These are phyloP conservation scores for Crocodylus rhombifer DNA, from an alignment of 2,797 vertebrate genomes.

Conservation along the genomic window DNA sequence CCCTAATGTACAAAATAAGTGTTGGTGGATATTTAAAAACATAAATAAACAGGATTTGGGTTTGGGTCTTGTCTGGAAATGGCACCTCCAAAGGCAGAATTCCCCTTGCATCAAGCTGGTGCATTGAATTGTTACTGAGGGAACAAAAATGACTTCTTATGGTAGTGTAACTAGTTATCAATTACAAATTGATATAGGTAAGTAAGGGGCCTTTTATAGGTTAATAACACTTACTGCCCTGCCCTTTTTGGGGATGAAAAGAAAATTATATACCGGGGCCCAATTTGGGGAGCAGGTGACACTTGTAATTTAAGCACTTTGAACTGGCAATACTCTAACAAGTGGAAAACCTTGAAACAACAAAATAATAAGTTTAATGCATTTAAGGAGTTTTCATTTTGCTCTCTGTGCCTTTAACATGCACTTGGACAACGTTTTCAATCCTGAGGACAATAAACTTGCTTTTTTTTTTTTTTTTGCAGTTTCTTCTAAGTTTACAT, in stretches of 20 bases:
- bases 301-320: background rate
- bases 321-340: no score
- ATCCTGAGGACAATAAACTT: background rate
- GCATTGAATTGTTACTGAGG: background rate
- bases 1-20: background rate
- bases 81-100: background rate
- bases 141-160: background rate
- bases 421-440: background rate
- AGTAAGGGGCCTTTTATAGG: background rate
- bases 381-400: background rate
- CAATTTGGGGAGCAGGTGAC: background rate
- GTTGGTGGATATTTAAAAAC: background rate
- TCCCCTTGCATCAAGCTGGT: background rate
- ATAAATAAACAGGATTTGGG: background rate
- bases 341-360: background rate
- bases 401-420: background rate
- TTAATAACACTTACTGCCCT: background rate
- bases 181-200: background rate
- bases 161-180: background rate
- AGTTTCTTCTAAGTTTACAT: no score
- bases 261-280: background rate
- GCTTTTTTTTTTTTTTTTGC: background rate
- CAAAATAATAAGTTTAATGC: background rate
- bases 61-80: rapidly evolving
- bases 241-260: background rate